Conservation (phyloP, 2,797 vertebrate species). For the Gallirallus australis region DNA sequence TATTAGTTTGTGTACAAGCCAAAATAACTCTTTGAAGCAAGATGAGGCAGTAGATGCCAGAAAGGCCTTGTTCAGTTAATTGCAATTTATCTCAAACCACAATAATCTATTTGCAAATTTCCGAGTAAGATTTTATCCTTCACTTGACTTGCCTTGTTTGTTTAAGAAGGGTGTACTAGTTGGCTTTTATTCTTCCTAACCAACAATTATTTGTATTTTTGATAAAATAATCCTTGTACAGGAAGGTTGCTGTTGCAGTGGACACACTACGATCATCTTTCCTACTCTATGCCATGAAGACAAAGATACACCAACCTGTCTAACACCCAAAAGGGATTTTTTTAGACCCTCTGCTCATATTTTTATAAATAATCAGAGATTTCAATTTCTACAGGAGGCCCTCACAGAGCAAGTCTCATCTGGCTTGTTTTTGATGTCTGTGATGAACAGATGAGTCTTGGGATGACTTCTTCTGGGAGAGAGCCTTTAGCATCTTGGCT, state of each 20-base stretch:
- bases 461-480: not conserved
- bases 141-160: not conserved
- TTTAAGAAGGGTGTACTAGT: not conserved
- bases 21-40: slow-evolving; percentile 19
- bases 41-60: not conserved
- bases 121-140: not conserved
- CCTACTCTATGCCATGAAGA: not conserved
- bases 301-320: not conserved
- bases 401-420: not conserved
- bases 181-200: not conserved
- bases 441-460: not conserved
- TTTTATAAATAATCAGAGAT: not conserved
- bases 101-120: not conserved
- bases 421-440: not conserved
- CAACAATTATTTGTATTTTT: not conserved
- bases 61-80: not conserved
- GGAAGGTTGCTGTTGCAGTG: not conserved
- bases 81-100: not conserved
- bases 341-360: not conserved
- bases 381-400: not conserved
- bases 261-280: not conserved
- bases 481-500: not conserved
- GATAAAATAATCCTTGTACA: not conserved
- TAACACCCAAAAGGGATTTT: not conserved
- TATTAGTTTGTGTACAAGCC: not conserved